Conservation (phyloP, 2,888 invertebrate species). For the Epiblema foenella region DNA sequence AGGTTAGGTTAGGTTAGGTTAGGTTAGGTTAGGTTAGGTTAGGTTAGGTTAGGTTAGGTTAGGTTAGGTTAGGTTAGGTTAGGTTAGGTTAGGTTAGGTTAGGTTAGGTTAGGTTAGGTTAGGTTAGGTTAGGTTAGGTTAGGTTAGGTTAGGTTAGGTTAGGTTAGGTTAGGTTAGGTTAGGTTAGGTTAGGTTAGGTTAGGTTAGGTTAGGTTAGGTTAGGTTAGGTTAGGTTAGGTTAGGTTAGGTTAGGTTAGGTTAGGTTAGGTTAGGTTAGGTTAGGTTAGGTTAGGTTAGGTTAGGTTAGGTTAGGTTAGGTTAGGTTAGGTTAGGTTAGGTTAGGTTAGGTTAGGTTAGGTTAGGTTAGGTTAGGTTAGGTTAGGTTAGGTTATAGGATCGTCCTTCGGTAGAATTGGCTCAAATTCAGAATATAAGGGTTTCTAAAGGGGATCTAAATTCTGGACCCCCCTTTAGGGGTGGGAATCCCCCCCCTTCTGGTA, state of each 20-base stretch:
- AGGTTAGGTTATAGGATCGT: conserved; percentile 43
- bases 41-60: too few relatives aligned
- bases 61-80: conserved; percentile 14
- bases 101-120: conserved; percentile 15
- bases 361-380: conserved; percentile 44
- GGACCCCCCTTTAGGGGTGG: too few relatives aligned
- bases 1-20: too few relatives aligned
- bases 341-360: conserved; percentile 44
- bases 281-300: conserved; percentile 37
- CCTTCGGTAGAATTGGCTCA: conserved; percentile 46
- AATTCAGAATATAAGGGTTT: conserved; percentile 46
- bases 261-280: conserved; percentile 46
- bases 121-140: conserved; percentile 13
- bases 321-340: conserved; percentile 42
- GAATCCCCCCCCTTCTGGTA: too few relatives aligned
- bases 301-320: conserved; percentile 40
- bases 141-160: conserved; percentile 30
- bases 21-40: too few relatives aligned
- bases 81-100: conserved; percentile 16
- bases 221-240: conserved; percentile 40
- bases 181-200: conserved; percentile 42
- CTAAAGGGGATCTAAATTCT: conserved; percentile 42
- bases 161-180: conserved; percentile 46
- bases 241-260: conserved; percentile 48
- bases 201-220: conserved; percentile 10